Evolutionary conservation across 1,140 invertebrate genomes (phyloP).

Genomic region (Thalassaphorura encarpata): DNA sequence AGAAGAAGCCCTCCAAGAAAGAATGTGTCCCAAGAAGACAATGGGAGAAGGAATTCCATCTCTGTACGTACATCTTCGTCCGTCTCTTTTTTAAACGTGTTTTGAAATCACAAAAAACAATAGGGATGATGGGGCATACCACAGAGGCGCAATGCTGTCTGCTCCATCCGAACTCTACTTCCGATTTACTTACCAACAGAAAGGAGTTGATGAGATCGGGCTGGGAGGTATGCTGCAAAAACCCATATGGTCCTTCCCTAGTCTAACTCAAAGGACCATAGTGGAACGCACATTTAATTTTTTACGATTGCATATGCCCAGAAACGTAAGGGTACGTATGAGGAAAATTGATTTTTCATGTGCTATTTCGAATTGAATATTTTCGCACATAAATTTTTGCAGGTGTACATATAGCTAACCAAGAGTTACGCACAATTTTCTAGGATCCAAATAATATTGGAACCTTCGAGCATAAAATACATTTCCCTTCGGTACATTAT

Average conservation of each 20-base stretch:
- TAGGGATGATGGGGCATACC: constrained; percentile 22
- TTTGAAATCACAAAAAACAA: constrained; percentile 15
- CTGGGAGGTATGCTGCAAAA: background rate
- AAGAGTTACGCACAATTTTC: no score
- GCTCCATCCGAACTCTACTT: background rate
- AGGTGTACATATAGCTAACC: no score
- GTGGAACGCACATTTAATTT: no score
- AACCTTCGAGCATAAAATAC: no score
- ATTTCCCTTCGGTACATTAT: no score
- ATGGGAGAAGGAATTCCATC: constrained; percentile 21
- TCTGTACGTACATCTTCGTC: background rate
- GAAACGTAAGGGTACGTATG: no score
- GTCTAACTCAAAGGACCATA: no score
- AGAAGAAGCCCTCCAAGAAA: constrained; percentile 6
- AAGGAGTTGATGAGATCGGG: background rate
- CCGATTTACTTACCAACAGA: background rate
- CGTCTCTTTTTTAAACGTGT: background rate
- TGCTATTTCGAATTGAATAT: no score
- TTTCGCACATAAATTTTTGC: no score
- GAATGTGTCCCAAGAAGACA: constrained; percentile 26
- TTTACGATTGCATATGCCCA: no score
- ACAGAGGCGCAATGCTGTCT: constrained; percentile 31
- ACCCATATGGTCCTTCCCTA: no score
- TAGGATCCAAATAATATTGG: no score
- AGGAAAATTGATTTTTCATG: background rate